Percentiles rank a stretch among this genome's conserved stretches.
phyloP scores from a whole-genome alignment of 2,888 invertebrate genomes.

The Meliscaeva auricollis region DNA sequence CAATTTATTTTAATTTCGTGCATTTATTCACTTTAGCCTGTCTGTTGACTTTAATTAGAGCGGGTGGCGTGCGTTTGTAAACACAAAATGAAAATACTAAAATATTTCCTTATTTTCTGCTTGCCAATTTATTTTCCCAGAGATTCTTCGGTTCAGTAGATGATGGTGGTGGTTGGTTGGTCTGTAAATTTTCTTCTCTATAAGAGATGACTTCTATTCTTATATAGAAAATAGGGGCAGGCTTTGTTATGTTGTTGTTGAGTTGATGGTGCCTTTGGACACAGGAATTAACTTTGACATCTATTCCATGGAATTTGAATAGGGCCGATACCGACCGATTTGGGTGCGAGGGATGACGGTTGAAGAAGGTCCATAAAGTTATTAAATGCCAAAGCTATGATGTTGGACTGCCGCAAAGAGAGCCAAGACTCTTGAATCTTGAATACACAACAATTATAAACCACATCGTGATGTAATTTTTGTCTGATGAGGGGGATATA shows the following conservation, averaged over 20 bases:
- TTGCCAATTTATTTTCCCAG: conserved; percentile 18
- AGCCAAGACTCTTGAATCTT: conserved; percentile 24
- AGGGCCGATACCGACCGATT: not conserved
- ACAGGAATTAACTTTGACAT: conserved; percentile 58
- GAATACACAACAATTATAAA: conserved; percentile 63
- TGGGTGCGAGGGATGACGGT: not conserved
- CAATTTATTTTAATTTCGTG: conserved; percentile 76
- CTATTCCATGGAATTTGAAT: conserved; percentile 1
- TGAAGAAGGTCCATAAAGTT: conserved; percentile 55
- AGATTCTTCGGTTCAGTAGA: not conserved
- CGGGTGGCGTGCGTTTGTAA: conserved; percentile 62
- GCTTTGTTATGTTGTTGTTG: not conserved
- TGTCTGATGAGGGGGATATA: conserved; percentile 58
- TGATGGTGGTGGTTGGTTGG: not conserved
- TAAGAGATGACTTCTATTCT: not conserved
- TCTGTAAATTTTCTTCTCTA: not conserved
- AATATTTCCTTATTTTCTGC: conserved; percentile 31
- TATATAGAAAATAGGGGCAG: not conserved
- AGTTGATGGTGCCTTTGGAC: not conserved
- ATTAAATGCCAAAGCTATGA: conserved; percentile 71
- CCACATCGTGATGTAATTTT: conserved; percentile 74
- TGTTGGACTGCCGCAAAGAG: conserved; percentile 28
- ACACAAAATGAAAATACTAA: conserved; percentile 45
- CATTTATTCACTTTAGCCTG: conserved; percentile 74
- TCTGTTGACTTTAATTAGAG: conserved; percentile 76